Evolutionary conservation across 2,888 invertebrate genomes (phyloP).

Genomic region (Strigamia transsilvanica): DNA sequence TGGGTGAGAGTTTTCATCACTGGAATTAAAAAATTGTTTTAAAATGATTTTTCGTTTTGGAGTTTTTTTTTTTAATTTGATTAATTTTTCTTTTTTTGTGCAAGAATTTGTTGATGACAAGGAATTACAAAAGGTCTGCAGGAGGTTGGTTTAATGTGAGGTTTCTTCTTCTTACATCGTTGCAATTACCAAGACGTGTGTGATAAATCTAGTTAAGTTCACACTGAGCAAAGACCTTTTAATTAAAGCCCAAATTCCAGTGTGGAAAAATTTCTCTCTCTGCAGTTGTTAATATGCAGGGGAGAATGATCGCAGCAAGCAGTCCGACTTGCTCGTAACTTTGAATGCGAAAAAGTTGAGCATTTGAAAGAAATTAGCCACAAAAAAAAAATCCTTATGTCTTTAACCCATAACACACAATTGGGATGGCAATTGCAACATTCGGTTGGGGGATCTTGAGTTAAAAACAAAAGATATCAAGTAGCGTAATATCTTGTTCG

Average conservation of each 20-base stretch:
- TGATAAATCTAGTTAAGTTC: constrained; percentile 47
- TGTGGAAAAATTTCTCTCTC: constrained; percentile 2
- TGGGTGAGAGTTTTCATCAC: constrained; percentile 46
- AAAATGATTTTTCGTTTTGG: not conserved
- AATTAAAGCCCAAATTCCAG: constrained; percentile 46
- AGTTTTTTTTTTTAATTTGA: not conserved
- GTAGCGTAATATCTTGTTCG: too few relatives aligned
- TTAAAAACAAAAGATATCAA: too few relatives aligned
- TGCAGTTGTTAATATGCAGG: constrained; percentile 40
- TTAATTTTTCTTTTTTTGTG: not conserved
- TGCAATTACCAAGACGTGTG: constrained; percentile 47
- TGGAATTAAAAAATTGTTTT: constrained; percentile 14
- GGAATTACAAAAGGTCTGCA: constrained; percentile 27
- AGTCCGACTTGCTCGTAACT: constrained; percentile 27
- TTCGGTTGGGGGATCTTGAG: too few relatives aligned
- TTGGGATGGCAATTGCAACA: too few relatives aligned
- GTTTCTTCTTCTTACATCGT: constrained; percentile 38
- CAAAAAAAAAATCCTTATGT: too few relatives aligned
- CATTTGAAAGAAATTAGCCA: not conserved
- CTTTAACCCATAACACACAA: too few relatives aligned
- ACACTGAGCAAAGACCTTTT: constrained; percentile 48
- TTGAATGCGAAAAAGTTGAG: not conserved
- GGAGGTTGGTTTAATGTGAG: constrained; percentile 46
- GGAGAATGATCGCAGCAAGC: constrained; percentile 37
- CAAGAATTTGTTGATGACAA: constrained; percentile 38